Conservation (phyloP, 2,113 vertebrate species). For the Forbesichthys agassizii region DNA sequence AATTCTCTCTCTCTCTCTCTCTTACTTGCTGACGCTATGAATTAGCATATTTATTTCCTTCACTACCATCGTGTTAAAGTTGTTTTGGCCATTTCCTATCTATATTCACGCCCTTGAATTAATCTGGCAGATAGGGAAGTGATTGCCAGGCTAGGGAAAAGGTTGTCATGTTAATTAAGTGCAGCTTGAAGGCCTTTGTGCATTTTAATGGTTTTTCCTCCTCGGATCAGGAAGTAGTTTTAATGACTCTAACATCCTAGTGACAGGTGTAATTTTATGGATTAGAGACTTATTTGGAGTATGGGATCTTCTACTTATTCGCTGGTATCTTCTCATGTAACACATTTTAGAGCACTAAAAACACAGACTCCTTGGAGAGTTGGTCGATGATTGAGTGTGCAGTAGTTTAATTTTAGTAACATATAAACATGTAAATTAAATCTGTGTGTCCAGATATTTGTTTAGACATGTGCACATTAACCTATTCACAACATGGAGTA, state of each 20-base stretch:
- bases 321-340: constrained; percentile 52
- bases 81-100: constrained; percentile 66
- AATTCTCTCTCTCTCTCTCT: background rate
- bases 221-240: constrained; percentile 74
- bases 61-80: constrained; percentile 45
- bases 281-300: constrained; percentile 70
- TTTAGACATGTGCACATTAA: constrained; percentile 39
- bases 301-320: constrained; percentile 57
- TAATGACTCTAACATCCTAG: constrained; percentile 81
- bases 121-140: constrained; percentile 70
- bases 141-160: constrained; percentile 60
- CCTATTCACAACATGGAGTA: constrained; percentile 30
- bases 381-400: background rate
- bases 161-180: constrained; percentile 78
- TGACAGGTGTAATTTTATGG: constrained; percentile 87
- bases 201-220: constrained; percentile 70
- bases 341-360: constrained; percentile 44
- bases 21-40: constrained; percentile 14
- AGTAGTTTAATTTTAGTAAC: background rate
- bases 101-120: constrained; percentile 68
- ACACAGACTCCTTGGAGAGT: constrained; percentile 29
- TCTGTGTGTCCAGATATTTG: constrained; percentile 36
- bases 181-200: constrained; percentile 69
- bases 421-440: constrained; percentile 43
- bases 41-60: constrained; percentile 62